A percentile compares a stretch with the other conserved stretches of the same genome.
Conservation (phyloP, 2,113 vertebrate genomes). For the Ptychochromis oligacanthus region DNA sequence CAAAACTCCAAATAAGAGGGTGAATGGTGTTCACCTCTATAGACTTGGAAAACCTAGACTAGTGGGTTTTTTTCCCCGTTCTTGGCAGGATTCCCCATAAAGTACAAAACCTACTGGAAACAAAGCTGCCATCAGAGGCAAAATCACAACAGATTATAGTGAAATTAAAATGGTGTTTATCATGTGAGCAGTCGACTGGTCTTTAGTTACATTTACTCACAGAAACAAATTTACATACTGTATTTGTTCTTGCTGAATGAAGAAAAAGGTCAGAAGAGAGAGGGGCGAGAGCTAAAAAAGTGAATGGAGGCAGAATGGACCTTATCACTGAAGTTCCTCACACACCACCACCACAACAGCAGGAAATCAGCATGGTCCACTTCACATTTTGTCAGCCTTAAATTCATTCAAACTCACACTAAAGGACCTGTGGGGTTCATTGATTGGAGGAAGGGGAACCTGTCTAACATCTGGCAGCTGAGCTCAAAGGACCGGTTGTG, state of each 20-base stretch:
- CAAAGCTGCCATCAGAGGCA: too few species aligned
- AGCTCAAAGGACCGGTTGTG: conserved; percentile 1
- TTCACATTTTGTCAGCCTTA: conserved; percentile 17
- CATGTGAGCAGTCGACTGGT: neutral
- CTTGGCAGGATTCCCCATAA: too few species aligned
- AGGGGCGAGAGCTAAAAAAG: neutral
- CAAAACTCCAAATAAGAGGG: too few species aligned
- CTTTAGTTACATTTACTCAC: neutral
- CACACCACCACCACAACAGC: neutral
- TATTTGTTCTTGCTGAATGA: conserved; percentile 14
- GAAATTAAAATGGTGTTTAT: neutral
- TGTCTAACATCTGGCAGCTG: conserved; percentile 49
- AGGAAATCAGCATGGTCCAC: conserved; percentile 8
- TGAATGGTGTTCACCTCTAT: too few species aligned
- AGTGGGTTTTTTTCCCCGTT: too few species aligned
- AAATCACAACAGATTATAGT: too few species aligned
- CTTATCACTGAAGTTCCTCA: neutral
- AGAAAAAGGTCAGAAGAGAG: conserved; percentile 28
- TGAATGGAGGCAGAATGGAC: neutral
- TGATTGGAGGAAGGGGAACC: conserved; percentile 8
- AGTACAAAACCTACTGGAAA: too few species aligned
- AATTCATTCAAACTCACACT: conserved; percentile 10
- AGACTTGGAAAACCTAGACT: too few species aligned
- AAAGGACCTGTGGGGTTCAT: conserved; percentile 1
- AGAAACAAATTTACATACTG: neutral